Evolutionary conservation across 1,140 invertebrate species (phyloP).

Genomic region (Maniola jurtina): DNA sequence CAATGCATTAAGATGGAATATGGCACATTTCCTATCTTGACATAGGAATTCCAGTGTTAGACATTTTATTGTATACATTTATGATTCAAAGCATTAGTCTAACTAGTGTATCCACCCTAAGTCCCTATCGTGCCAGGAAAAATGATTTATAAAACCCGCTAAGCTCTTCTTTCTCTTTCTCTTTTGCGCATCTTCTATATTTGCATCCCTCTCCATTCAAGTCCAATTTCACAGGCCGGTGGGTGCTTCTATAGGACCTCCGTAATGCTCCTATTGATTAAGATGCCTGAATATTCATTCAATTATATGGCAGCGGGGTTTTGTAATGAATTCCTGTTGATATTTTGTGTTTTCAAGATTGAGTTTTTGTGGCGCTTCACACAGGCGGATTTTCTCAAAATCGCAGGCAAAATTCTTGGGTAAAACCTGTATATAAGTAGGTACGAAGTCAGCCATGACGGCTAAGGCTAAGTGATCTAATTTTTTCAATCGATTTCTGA

Average conservation of each 20-base stretch:
- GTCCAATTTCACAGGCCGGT: constrained; percentile 75
- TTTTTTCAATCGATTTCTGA: too few species aligned
- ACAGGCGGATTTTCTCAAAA: too few species aligned
- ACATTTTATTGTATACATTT: background rate
- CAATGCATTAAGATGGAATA: too few species aligned
- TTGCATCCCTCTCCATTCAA: constrained; percentile 50
- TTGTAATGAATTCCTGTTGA: constrained; percentile 51
- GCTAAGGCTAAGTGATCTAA: too few species aligned
- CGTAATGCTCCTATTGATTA: constrained; percentile 75
- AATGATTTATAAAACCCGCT: constrained; percentile 75
- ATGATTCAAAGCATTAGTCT: constrained; percentile 8
- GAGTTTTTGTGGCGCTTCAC: background rate
- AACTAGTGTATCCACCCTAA: constrained; percentile 45
- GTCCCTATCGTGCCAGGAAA: constrained; percentile 61
- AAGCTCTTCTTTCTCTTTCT: constrained; percentile 41
- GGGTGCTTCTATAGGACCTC: constrained; percentile 60
- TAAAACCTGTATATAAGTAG: too few species aligned
- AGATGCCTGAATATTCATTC: constrained; percentile 76
- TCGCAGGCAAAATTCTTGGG: too few species aligned
- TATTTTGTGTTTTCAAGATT: constrained; percentile 40
- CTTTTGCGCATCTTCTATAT: constrained; percentile 30
- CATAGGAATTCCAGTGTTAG: too few species aligned
- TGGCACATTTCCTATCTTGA: too few species aligned
- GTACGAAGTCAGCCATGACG: too few species aligned
- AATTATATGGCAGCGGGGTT: constrained; percentile 67